These are phyloP conservation scores for Anniella stebbinsi DNA, from an alignment of 2,797 vertebrate genomes.

Conservation along the genomic window DNA sequence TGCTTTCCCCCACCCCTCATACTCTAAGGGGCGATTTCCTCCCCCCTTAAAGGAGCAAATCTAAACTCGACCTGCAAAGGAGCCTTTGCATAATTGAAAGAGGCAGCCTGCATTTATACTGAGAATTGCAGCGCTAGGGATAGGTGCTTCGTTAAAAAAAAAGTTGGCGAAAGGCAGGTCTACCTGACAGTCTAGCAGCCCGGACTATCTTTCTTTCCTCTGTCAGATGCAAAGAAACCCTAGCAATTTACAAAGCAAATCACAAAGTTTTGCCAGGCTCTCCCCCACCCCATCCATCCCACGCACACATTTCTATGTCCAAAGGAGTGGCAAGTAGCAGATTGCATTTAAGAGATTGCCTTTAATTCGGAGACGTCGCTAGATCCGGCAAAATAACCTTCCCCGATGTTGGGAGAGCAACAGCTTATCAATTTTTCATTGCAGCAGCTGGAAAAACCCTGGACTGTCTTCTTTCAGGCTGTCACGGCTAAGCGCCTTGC, in stretches of 20 bases:
- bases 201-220: slow-evolving; percentile 4
- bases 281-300: too few species aligned
- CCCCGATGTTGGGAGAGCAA: slow-evolving; percentile 29
- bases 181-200: not conserved
- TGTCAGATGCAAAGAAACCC: not conserved
- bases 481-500: slow-evolving; percentile 39
- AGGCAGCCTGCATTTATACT: slow-evolving; percentile 13
- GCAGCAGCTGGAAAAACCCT: slow-evolving; percentile 41
- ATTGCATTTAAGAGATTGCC: slow-evolving; percentile 24
- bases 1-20: not conserved
- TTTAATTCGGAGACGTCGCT: slow-evolving; percentile 41
- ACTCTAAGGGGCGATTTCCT: not conserved
- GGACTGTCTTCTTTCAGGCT: slow-evolving; percentile 40
- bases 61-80: slow-evolving; percentile 17
- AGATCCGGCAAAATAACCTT: slow-evolving; percentile 55
- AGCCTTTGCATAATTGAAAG: slow-evolving; percentile 28
- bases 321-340: slow-evolving; percentile 36
- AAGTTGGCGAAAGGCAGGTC: not conserved
- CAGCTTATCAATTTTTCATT: slow-evolving; percentile 57
- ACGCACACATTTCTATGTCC: not conserved
- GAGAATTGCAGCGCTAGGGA: slow-evolving; percentile 11
- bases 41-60: not conserved
- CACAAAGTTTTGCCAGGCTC: slow-evolving; percentile 39
- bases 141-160: slow-evolving; percentile 10
- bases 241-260: slow-evolving; percentile 33